A percentile compares a stretch with the other conserved stretches of the same genome.
Conservation (phyloP, 2,113 vertebrate genomes). For the Antennarius striatus region DNA sequence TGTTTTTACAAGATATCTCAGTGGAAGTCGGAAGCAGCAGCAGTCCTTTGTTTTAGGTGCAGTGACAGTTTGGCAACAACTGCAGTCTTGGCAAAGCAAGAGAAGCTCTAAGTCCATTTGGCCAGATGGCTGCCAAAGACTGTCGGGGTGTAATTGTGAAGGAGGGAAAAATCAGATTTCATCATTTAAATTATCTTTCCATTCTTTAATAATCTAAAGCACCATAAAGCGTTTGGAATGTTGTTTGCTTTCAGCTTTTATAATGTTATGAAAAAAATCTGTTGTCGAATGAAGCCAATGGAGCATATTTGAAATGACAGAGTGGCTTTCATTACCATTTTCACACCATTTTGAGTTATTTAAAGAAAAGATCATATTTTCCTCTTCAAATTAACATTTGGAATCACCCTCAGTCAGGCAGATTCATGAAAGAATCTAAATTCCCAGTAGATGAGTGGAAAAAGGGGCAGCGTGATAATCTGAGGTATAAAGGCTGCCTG, state of each 20-base stretch:
- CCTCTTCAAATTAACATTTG: conserved; percentile 2
- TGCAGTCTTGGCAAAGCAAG: conserved; percentile 60
- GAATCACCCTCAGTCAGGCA: conserved; percentile 15
- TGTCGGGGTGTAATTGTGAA: conserved; percentile 60
- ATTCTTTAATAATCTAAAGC: conserved; percentile 51
- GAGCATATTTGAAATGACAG: no score
- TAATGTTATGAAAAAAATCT: no score
- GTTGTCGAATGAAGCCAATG: no score
- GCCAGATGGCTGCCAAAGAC: conserved; percentile 71
- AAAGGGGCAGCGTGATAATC: conserved; percentile 51
- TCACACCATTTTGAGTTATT: conserved; percentile 32
- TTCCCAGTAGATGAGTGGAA: conserved; percentile 47
- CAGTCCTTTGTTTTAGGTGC: conserved; percentile 46
- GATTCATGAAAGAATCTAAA: conserved; percentile 42
- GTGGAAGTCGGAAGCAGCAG: conserved; percentile 15
- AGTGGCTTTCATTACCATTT: conserved; percentile 18
- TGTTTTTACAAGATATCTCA: background rate
- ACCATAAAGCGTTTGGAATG: conserved; percentile 36
- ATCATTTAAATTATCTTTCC: conserved; percentile 59
- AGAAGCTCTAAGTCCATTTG: conserved; percentile 66
- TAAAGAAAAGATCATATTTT: no score
- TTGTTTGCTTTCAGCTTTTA: no score
- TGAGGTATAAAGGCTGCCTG: conserved; percentile 48
- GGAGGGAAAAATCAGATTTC: conserved; percentile 46
- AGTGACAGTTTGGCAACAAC: conserved; percentile 60